Percentiles rank a stretch among this genome's conserved stretches.
Conservation (phyloP, 2,888 invertebrate species). For the Stictocephala bisonia region DNA sequence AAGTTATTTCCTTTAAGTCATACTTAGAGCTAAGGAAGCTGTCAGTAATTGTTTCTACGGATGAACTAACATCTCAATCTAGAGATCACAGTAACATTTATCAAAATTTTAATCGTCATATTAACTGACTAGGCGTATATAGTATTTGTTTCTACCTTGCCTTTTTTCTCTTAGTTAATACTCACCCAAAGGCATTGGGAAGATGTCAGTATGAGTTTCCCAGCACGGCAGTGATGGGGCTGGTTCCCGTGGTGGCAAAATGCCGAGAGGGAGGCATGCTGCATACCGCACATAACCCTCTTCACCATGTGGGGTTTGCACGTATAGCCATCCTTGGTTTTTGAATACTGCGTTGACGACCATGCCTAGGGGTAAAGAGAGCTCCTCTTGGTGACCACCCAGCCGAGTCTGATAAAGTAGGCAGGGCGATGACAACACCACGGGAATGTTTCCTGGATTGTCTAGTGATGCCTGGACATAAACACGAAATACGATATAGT, state of each 20-base stretch:
- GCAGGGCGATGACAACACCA: slow-evolving; percentile 66
- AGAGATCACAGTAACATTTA: too few relatives aligned
- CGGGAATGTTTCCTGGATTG: slow-evolving; percentile 86
- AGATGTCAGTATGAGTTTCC: slow-evolving; percentile 85
- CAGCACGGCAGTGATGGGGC: slow-evolving; percentile 83
- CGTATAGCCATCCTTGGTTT: slow-evolving; percentile 86
- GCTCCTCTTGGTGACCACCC: slow-evolving; percentile 59
- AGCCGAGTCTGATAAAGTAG: slow-evolving; percentile 61
- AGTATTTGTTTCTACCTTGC: too few relatives aligned
- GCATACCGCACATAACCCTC: slow-evolving; percentile 85
- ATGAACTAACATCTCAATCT: too few relatives aligned
- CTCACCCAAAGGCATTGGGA: slow-evolving; percentile 77
- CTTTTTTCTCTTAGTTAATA: neutral
- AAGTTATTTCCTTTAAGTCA: too few relatives aligned
- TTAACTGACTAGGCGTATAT: too few relatives aligned
- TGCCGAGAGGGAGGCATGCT: slow-evolving; percentile 82
- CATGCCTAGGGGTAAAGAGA: slow-evolving; percentile 70
- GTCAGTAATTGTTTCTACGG: too few relatives aligned
- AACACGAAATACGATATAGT: too few relatives aligned
- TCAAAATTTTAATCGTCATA: too few relatives aligned
- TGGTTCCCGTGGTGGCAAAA: slow-evolving; percentile 72
- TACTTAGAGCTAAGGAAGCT: too few relatives aligned
- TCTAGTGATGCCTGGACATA: slow-evolving; percentile 73
- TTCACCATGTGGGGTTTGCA: slow-evolving; percentile 86
- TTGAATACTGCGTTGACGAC: slow-evolving; percentile 90